Evolutionary conservation across 2,888 invertebrate species (phyloP).

Genomic region (Sarcophaga carnaria): DNA sequence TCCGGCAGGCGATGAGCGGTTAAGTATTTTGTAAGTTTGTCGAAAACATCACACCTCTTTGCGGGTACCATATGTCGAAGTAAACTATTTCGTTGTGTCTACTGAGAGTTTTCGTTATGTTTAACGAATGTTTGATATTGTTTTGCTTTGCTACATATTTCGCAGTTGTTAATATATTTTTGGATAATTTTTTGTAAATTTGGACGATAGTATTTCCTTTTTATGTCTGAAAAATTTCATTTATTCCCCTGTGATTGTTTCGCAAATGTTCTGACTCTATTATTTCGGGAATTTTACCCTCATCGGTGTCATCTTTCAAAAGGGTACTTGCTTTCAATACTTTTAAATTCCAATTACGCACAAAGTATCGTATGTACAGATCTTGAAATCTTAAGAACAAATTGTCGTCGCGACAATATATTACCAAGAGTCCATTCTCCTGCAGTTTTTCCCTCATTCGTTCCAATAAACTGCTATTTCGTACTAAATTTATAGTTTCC

Average conservation of each 20-base stretch:
- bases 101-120: conserved; percentile 23
- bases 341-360: conserved; percentile 17
- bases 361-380: conserved; percentile 6
- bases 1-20: conserved; percentile 41
- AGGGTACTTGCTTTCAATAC: conserved; percentile 1
- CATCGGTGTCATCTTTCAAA: conserved; percentile 3
- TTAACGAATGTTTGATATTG: conserved; percentile 32
- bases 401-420: not conserved
- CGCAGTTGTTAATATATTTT: conserved; percentile 14
- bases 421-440: conserved; percentile 13
- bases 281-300: not conserved
- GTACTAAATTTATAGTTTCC: not conserved
- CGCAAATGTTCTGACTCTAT: not conserved
- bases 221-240: conserved; percentile 4
- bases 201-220: not conserved
- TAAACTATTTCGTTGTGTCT: conserved; percentile 29
- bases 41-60: conserved; percentile 29
- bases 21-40: conserved; percentile 59
- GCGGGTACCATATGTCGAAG: conserved; percentile 25
- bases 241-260: conserved; percentile 21
- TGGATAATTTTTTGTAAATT: conserved; percentile 12
- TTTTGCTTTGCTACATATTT: conserved; percentile 34
- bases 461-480: conserved; percentile 16
- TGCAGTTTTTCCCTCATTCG: conserved; percentile 17
- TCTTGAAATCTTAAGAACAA: conserved; percentile 22